These are phyloP conservation scores for Lithosia quadra DNA, from an alignment of 2,888 invertebrate genomes.

Conservation along the genomic window DNA sequence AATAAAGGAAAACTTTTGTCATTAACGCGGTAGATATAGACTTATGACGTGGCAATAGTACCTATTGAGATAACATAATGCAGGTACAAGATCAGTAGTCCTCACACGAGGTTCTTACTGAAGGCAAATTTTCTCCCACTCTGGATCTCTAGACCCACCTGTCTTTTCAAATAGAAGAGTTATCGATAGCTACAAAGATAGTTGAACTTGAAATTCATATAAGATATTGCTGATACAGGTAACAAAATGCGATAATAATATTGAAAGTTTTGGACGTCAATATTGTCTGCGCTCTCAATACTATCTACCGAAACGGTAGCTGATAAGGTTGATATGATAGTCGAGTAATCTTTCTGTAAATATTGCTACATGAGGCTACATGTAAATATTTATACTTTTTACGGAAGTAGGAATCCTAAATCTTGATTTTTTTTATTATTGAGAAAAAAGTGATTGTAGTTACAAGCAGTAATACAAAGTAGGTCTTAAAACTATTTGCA, in stretches of 20 bases:
- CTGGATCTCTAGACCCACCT: not conserved
- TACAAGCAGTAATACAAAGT: too few relatives aligned
- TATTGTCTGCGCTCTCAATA: not conserved
- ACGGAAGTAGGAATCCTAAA: not conserved
- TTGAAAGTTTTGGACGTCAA: conserved; percentile 1
- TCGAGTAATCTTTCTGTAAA: not conserved
- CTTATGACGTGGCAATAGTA: not conserved
- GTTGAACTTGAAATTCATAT: not conserved
- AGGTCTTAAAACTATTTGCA: too few relatives aligned
- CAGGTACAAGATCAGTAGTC: not conserved
- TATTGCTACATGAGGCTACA: too few relatives aligned
- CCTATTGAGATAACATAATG: not conserved
- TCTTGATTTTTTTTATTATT: too few relatives aligned
- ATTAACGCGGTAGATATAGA: not conserved
- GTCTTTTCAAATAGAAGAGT: not conserved
- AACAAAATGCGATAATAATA: not conserved
- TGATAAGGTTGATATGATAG: not conserved
- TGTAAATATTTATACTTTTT: not conserved
- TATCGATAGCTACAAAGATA: not conserved
- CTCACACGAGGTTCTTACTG: not conserved
- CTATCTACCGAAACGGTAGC: not conserved
- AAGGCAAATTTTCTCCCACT: not conserved
- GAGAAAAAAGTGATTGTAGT: too few relatives aligned
- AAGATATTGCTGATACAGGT: not conserved
- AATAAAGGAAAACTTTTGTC: not conserved